Percentiles rank a stretch among this genome's conserved stretches.
These are phyloP conservation scores for Ailurus styani DNA, from an alignment of 2,113 vertebrate genomes.

Conservation along the genomic window DNA sequence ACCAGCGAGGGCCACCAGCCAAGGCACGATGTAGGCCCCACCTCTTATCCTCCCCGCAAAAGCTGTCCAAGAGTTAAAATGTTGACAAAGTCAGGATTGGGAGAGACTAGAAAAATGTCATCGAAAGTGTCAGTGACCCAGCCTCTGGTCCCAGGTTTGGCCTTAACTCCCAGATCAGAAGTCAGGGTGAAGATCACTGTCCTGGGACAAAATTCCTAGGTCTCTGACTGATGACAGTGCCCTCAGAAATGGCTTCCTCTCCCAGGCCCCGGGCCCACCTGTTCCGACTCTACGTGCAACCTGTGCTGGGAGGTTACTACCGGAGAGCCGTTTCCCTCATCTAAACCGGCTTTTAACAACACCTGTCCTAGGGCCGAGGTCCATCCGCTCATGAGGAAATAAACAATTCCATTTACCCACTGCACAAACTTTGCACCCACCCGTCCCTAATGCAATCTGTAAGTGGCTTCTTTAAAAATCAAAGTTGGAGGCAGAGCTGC, in stretches of 20 bases:
- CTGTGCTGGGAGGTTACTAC: background rate
- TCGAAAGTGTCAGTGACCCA: background rate
- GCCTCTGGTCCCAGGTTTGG: background rate
- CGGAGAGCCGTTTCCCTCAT: background rate
- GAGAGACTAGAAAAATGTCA: background rate
- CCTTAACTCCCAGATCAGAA: background rate
- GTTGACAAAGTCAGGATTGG: background rate
- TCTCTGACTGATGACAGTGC: background rate
- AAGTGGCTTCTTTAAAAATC: slow-evolving; percentile 11
- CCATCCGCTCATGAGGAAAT: background rate
- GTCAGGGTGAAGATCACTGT: background rate
- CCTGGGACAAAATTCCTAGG: background rate
- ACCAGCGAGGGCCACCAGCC: background rate
- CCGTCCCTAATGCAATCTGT: background rate
- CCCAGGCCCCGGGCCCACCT: no score
- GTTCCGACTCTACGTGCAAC: background rate
- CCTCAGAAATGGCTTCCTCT: background rate
- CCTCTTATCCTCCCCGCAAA: background rate
- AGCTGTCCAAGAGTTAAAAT: background rate
- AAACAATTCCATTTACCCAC: background rate
- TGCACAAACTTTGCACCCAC: background rate
- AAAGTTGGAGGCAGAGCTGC: background rate
- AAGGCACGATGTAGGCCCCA: background rate
- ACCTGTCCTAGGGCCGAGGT: background rate
- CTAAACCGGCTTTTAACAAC: background rate